A percentile compares a stretch with the other conserved stretches of the same genome.
Conservation (phyloP, 2,113 vertebrate species). For the Microtus richardsoni region DNA sequence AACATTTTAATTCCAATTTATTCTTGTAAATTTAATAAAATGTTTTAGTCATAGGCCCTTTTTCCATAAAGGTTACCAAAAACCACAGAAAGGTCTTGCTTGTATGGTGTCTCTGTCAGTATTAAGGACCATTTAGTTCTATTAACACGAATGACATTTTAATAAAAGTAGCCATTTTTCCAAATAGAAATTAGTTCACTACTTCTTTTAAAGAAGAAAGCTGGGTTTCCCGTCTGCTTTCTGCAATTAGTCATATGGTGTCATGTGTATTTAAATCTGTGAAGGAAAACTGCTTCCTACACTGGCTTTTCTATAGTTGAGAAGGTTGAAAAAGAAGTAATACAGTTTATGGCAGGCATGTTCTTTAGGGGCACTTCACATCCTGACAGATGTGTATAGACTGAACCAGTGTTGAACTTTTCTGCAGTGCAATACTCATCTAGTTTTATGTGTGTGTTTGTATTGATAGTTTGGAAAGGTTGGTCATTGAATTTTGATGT, state of each 20-base stretch:
- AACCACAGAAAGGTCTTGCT: neutral
- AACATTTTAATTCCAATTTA: conserved; percentile 41
- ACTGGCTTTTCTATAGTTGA: neutral
- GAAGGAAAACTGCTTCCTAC: neutral
- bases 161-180: conserved; percentile 16
- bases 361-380: neutral
- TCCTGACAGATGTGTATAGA: neutral
- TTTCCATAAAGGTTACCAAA: neutral
- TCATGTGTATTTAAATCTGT: neutral
- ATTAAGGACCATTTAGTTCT: neutral
- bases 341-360: neutral
- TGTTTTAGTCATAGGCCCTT: neutral
- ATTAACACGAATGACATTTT: conserved; percentile 10
- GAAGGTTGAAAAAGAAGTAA: neutral
- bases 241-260: neutral
- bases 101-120: neutral
- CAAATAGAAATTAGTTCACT: neutral
- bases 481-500: neutral
- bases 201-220: neutral
- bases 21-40: neutral
- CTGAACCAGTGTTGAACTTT: neutral
- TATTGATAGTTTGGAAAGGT: conserved; percentile 16
- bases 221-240: neutral
- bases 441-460: neutral
- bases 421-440: neutral